Evolutionary conservation across 2,113 vertebrate species (phyloP).

Genomic region (Chamaetylas fuelleborni): DNA sequence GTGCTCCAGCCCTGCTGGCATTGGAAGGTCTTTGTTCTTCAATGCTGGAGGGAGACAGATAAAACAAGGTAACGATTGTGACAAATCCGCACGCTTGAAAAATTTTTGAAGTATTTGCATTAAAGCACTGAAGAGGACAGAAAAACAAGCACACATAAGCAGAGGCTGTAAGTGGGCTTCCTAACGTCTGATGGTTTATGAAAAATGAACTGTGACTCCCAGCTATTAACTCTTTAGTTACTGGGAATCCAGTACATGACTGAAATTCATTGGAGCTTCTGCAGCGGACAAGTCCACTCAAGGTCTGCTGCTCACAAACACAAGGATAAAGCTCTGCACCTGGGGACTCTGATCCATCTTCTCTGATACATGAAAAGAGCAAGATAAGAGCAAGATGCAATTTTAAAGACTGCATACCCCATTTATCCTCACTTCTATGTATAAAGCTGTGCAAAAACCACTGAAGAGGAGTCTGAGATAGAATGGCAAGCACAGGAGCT

Average conservation of each 20-base stretch:
- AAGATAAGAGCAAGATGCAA: background rate
- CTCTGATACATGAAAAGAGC: background rate
- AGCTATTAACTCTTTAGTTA: background rate
- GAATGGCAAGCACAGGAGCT: background rate
- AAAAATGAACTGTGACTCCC: background rate
- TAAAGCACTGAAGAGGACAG: background rate
- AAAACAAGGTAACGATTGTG: background rate
- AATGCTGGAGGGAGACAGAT: accelerated
- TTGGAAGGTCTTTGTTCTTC: background rate
- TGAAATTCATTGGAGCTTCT: background rate
- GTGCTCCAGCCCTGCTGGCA: background rate
- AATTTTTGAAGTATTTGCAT: background rate
- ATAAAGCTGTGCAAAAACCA: background rate
- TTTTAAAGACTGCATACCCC: background rate
- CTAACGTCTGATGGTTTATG: background rate
- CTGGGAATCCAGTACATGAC: background rate
- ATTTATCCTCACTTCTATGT: background rate
- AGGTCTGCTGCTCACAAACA: background rate
- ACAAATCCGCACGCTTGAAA: background rate
- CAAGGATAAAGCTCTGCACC: background rate
- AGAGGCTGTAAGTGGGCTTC: background rate
- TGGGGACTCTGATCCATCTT: background rate
- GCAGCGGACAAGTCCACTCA: accelerated
- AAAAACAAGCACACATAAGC: background rate
- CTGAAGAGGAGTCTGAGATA: background rate